Conservation (phyloP, 2,113 vertebrate species). For the Lynx canadensis region DNA sequence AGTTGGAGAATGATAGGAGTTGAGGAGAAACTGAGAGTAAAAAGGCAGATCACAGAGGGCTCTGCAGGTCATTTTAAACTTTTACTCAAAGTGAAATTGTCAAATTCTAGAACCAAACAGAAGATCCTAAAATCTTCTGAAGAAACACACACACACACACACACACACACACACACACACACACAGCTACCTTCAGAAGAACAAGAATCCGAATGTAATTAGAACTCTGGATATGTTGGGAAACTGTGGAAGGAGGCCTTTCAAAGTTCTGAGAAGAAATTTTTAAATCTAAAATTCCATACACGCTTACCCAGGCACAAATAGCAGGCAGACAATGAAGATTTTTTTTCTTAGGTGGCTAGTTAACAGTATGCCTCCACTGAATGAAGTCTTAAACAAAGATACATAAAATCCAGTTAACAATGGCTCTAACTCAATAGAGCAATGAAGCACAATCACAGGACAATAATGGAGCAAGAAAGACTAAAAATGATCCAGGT, state of each 20-base stretch:
- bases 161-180: background rate
- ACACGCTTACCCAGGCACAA: background rate
- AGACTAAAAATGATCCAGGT: background rate
- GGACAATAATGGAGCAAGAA: background rate
- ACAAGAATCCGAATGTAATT: background rate
- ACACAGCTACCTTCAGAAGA: background rate
- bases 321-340: background rate
- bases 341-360: background rate
- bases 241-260: background rate
- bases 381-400: background rate
- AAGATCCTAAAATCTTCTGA: background rate
- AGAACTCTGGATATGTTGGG: background rate
- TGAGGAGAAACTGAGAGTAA: background rate
- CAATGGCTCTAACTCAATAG: background rate
- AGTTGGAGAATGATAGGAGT: background rate
- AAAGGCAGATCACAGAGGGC: background rate
- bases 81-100: background rate
- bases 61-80: background rate
- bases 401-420: background rate
- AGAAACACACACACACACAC: background rate
- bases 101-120: background rate
- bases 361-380: background rate
- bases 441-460: background rate
- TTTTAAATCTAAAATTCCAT: background rate
- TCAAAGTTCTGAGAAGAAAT: background rate